Conservation (phyloP, 37 sponge, comb jelly and placozoan genomes). For the Theonella swinhoei region DNA sequence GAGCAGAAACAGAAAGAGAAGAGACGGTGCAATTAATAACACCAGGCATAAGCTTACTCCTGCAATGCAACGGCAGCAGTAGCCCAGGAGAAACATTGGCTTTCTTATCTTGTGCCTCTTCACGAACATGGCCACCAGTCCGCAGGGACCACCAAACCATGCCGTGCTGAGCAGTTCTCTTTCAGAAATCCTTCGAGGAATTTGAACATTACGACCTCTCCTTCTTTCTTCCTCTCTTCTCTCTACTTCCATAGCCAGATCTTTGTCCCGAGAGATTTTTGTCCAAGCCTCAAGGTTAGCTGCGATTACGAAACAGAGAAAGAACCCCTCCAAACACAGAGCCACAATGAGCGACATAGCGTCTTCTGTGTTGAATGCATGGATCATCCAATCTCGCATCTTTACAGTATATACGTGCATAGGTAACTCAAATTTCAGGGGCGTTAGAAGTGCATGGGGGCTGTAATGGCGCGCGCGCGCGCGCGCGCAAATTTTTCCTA, state of each 20-base stretch:
- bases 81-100: not conserved
- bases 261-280: not conserved
- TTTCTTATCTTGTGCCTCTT: not conserved
- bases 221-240: not conserved
- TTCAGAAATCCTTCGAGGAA: not conserved
- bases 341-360: not conserved
- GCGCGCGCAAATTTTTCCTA: too few relatives aligned
- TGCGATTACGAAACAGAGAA: not conserved
- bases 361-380: not conserved
- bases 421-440: too few relatives aligned
- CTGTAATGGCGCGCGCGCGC: too few relatives aligned
- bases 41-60: not conserved
- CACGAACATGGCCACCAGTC: not conserved
- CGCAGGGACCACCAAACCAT: not conserved
- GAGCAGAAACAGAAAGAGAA: not conserved
- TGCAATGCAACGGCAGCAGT: not conserved
- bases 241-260: not conserved
- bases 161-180: not conserved
- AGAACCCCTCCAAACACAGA: not conserved
- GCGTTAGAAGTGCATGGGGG: too few relatives aligned
- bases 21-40: too few relatives aligned
- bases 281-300: not conserved
- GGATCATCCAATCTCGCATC: too few relatives aligned
- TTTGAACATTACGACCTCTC: too few relatives aligned
- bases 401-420: too few relatives aligned